A percentile compares a stretch with the other conserved stretches of the same genome.
phyloP scores from a whole-genome alignment of 1,140 invertebrate genomes.

The Drusus annulatus region DNA sequence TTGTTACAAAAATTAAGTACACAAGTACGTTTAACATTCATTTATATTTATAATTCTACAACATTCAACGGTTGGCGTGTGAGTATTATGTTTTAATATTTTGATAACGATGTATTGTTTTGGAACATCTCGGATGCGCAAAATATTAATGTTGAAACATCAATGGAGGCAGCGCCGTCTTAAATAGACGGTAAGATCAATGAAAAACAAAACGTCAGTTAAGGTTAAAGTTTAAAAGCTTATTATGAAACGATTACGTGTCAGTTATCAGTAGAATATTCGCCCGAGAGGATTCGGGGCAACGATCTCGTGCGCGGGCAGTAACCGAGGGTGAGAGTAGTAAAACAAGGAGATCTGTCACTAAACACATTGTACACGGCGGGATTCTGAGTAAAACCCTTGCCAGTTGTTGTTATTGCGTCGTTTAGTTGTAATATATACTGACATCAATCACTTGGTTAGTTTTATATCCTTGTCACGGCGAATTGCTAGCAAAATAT shows the following conservation, averaged over 20 bases:
- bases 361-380: constrained; percentile 38
- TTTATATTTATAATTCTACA: constrained; percentile 43
- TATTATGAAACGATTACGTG: constrained; percentile 4
- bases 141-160: background rate
- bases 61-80: constrained; percentile 43
- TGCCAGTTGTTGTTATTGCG: constrained; percentile 17
- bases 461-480: constrained; percentile 20
- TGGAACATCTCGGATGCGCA: constrained; percentile 7
- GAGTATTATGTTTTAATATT: constrained; percentile 11
- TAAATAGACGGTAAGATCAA: background rate
- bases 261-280: constrained; percentile 22
- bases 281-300: constrained; percentile 30
- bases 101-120: constrained; percentile 17
- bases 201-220: background rate
- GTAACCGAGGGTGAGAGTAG: constrained; percentile 30
- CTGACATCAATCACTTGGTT: constrained; percentile 27
- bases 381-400: constrained; percentile 19
- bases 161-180: background rate
- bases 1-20: constrained; percentile 52
- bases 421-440: background rate
- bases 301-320: constrained; percentile 43
- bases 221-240: background rate
- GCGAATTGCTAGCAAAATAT: constrained; percentile 43
- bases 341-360: constrained; percentile 39
- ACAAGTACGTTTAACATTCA: constrained; percentile 46